phyloP scores from a whole-genome alignment of 1,140 invertebrate genomes.

The Brachionus rubens region DNA sequence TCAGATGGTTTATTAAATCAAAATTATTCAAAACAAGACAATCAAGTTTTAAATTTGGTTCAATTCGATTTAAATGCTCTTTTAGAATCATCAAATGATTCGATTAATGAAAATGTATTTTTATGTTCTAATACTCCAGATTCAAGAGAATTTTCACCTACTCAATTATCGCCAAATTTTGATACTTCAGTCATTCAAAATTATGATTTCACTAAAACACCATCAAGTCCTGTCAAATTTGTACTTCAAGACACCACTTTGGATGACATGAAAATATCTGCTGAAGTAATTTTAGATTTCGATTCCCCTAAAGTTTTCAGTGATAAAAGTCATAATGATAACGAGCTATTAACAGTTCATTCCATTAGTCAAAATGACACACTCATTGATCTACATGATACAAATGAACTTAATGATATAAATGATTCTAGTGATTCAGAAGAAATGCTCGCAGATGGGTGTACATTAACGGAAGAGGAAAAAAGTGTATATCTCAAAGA shows the following conservation, averaged over 20 bases:
- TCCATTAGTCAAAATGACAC: not conserved
- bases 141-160: not conserved
- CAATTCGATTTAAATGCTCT: not conserved
- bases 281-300: not conserved
- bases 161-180: not conserved
- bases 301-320: not conserved
- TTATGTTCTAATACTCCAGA: too few species aligned
- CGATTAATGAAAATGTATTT: not conserved
- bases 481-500: constrained; percentile 75
- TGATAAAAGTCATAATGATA: not conserved
- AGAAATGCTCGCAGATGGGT: too few species aligned
- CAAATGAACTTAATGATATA: not conserved
- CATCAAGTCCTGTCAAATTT: not conserved
- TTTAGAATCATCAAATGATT: constrained; percentile 6
- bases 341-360: too few species aligned
- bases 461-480: constrained; percentile 73
- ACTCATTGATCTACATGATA: not conserved
- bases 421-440: not conserved
- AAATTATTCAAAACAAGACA: not conserved
- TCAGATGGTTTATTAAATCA: not conserved
- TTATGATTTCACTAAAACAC: not conserved
- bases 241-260: not conserved
- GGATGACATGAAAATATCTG: not conserved
- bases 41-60: not conserved
- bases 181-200: not conserved